Evolutionary conservation across 1,140 invertebrate species (phyloP).

Genomic region (Microvelia longipes): DNA sequence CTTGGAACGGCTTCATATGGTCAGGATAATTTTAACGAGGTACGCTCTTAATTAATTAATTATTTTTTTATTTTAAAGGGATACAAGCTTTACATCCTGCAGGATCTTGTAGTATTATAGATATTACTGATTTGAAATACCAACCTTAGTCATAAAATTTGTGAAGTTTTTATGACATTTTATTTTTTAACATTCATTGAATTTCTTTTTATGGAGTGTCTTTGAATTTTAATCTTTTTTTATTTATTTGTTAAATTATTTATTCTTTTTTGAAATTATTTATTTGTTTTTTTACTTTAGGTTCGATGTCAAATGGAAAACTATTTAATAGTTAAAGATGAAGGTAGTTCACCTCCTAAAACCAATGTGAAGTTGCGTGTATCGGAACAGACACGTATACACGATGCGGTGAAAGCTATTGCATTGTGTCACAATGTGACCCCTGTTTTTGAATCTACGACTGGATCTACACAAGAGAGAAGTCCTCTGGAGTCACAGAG

Average conservation of each 20-base stretch:
- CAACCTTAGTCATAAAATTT: too few relatives aligned
- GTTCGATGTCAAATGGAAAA: neutral
- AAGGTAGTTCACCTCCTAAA: neutral
- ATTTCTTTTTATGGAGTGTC: too few relatives aligned
- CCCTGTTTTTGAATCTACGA: conserved; percentile 39
- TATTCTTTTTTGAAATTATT: neutral
- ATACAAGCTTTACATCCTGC: too few relatives aligned
- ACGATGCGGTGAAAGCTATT: conserved; percentile 82
- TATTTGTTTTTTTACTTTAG: neutral
- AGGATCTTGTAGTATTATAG: too few relatives aligned
- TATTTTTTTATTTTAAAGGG: too few relatives aligned
- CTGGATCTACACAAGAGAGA: conserved; percentile 13
- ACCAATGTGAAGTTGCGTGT: neutral
- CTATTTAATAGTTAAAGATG: neutral
- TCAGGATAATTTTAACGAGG: conserved; percentile 75
- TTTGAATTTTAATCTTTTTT: conserved; percentile 24
- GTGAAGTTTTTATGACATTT: too few relatives aligned
- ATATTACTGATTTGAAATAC: too few relatives aligned
- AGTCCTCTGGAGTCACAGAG: conserved; percentile 43
- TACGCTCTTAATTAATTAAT: too few relatives aligned
- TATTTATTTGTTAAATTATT: neutral
- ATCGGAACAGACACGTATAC: conserved; percentile 38
- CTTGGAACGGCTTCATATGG: conserved; percentile 77
- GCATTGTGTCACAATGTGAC: conserved; percentile 99
- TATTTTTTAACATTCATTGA: too few relatives aligned